These are phyloP conservation scores for Dissostichus mawsoni DNA, from an alignment of 2,113 vertebrate genomes.

Conservation along the genomic window DNA sequence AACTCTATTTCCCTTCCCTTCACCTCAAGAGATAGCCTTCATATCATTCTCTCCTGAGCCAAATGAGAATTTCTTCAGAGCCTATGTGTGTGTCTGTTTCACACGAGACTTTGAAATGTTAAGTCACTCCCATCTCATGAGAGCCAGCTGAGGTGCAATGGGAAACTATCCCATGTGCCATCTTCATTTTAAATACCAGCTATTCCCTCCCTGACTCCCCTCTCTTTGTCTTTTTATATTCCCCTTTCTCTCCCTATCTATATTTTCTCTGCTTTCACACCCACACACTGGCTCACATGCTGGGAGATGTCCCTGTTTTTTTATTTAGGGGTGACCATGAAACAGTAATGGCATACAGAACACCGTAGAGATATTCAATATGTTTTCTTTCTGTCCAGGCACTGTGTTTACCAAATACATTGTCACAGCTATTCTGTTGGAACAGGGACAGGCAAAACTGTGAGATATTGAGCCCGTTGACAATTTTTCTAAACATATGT, in stretches of 20 bases:
- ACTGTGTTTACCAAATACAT: constrained; percentile 44
- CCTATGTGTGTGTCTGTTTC: constrained; percentile 38
- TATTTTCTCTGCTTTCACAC: constrained; percentile 48
- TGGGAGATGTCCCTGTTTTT: constrained; percentile 63
- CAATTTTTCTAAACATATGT: constrained; percentile 65
- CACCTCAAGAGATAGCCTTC: constrained; percentile 54
- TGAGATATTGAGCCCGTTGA: constrained; percentile 60
- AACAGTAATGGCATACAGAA: constrained; percentile 11
- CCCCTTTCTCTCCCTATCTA: constrained; percentile 21
- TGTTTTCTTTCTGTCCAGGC: constrained; percentile 32
- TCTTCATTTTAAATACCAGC: constrained; percentile 71
- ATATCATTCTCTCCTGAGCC: constrained; percentile 46
- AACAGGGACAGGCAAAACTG: constrained; percentile 67
- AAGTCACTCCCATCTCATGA: constrained; percentile 66
- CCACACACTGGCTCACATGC: constrained; percentile 42
- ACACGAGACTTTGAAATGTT: constrained; percentile 59
- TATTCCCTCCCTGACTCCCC: constrained; percentile 52
- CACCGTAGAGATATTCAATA: constrained; percentile 21
- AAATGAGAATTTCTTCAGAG: constrained; percentile 44
- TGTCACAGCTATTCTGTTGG: constrained; percentile 68
- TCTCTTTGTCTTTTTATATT: constrained; percentile 57
- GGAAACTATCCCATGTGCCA: constrained; percentile 66
- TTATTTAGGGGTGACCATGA: constrained; percentile 36
- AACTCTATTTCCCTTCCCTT: constrained; percentile 50
- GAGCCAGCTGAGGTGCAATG: constrained; percentile 48